Evolutionary conservation across 2,888 invertebrate species (phyloP), one percentile per base, ranked within the genome.

Genomic region (Hemithea aestivaria): DNA sequence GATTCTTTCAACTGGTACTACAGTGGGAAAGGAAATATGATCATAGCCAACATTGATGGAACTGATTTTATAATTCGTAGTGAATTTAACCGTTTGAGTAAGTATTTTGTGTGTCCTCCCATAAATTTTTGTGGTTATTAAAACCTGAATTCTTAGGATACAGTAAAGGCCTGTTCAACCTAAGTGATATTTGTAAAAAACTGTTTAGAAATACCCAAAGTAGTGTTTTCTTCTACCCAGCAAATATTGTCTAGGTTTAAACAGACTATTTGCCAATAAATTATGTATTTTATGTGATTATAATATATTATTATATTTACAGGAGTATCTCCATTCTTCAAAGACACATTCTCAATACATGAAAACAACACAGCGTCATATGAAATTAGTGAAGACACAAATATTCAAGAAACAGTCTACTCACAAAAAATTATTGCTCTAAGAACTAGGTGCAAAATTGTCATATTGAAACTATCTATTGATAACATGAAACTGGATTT

Each of bases 1-100:
- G 60, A 66, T 22, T 50, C 59, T 4, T 80, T 77, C 52, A 88
- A 88, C 53, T 88, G 88, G 88, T 85, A 84, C 48, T 85, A 84
- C 31, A 67, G 76, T 7, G 88, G 88, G 0, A 63, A 66, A 28
- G 88, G 88, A 1, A 88, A 84, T 50, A 43, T 87, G 48, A 73
- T 77, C 6, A 37, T 67, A 0, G 46, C 72, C 0, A 58, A 52
- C 22, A 39, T 80, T n/a, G 47, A 69, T 11, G 73, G 73, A 43
- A 48, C 57, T 1, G 73, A 78, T 30, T 84, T 80, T 49, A 43
- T 87, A 8, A 45, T 87, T 7, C 72, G 76, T 24, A 81, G 84
- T 58, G 69, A 73, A 48, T 68, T 78, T n/a, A 67, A 57, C 48
- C 58, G 53, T 41, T 48, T 84, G 25, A 73, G 87, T 85, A 62